Evolutionary conservation across 2,797 vertebrate species (phyloP).

Genomic region (Lepus townsendii): DNA sequence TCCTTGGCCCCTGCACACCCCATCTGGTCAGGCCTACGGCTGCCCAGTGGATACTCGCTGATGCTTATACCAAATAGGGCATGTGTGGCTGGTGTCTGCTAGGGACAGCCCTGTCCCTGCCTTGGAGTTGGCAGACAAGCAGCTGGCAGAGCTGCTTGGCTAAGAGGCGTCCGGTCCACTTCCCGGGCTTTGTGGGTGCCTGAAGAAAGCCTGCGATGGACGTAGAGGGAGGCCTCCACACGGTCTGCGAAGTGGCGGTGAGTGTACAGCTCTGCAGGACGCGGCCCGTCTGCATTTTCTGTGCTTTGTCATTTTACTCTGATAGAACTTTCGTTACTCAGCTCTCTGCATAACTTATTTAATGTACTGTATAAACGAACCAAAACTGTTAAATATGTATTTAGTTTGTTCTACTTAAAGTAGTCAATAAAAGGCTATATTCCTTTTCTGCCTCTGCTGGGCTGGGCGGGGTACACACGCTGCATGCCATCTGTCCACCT

Average conservation of each 20-base stretch:
- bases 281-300: slow-evolving; percentile 82
- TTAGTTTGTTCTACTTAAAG: slow-evolving; percentile 91
- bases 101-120: slow-evolving; percentile 43
- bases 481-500: too few species aligned
- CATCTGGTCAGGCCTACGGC: slow-evolving; percentile 17
- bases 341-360: slow-evolving; percentile 91
- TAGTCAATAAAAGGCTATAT: slow-evolving; percentile 92
- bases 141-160: slow-evolving; percentile 62
- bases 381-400: slow-evolving; percentile 90
- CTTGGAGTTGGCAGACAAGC: slow-evolving; percentile 37
- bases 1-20: neutral
- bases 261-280: slow-evolving; percentile 84
- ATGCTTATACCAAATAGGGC: slow-evolving; percentile 83
- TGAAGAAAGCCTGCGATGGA: slow-evolving; percentile 80
- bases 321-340: slow-evolving; percentile 89
- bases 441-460: slow-evolving; percentile 80
- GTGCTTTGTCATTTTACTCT: slow-evolving; percentile 86
- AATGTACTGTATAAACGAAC: slow-evolving; percentile 91
- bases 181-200: slow-evolving; percentile 66
- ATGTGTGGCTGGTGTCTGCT: slow-evolving; percentile 33
- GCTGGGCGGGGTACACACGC: neutral
- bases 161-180: slow-evolving; percentile 18
- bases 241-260: slow-evolving; percentile 75
- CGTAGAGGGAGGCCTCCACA: slow-evolving; percentile 79
- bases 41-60: slow-evolving; percentile 47